Evolutionary conservation across 2,797 vertebrate genomes (phyloP).

Genomic region (Simalia tracyae): DNA sequence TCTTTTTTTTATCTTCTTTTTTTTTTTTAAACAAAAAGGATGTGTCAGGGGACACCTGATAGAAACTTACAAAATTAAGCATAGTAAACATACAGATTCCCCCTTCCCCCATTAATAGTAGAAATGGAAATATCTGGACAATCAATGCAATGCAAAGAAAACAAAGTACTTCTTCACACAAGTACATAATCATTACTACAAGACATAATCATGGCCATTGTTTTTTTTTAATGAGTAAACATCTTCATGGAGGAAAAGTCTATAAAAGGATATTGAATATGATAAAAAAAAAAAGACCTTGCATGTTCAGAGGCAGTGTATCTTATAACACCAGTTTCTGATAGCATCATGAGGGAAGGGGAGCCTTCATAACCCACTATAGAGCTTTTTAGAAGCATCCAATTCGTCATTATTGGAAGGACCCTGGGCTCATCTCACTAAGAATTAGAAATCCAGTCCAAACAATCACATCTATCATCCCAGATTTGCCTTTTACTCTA

Average conservation of each 20-base stretch:
- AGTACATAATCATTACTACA: neutral
- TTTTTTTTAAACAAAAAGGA: neutral
- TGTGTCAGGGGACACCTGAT: neutral
- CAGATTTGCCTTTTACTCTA: neutral
- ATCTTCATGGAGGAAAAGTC: neutral
- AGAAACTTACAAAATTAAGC: neutral
- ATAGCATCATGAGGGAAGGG: neutral
- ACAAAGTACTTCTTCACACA: neutral
- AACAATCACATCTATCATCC: neutral
- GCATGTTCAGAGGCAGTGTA: neutral
- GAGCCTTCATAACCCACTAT: neutral
- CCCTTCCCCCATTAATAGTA: neutral
- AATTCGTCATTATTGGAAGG: neutral
- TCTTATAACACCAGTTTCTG: neutral
- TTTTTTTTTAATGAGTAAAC: neutral
- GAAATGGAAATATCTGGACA: neutral
- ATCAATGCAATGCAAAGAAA: neutral
- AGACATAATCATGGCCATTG: no score
- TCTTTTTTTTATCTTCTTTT: no score
- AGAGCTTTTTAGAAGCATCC: neutral
- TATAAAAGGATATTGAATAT: neutral
- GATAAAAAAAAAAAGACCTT: neutral
- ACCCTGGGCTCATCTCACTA: neutral
- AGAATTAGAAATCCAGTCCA: neutral
- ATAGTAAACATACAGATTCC: neutral